Conservation (phyloP, 1,140 invertebrate species). For the Lineus longissimus region DNA sequence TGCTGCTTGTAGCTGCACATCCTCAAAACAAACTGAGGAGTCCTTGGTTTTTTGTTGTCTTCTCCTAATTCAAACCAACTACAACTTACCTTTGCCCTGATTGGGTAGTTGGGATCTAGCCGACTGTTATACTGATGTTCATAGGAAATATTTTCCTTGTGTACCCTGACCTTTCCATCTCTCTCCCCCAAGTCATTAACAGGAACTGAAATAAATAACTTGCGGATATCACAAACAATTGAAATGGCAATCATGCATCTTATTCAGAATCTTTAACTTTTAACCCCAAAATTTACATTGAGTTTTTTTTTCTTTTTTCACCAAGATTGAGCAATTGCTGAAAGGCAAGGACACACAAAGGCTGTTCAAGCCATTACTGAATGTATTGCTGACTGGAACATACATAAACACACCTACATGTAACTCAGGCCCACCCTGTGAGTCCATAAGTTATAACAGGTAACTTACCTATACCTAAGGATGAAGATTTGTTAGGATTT, state of each 20-base stretch:
- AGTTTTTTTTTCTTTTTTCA: neutral
- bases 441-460: neutral
- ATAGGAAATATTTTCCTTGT: constrained; percentile 45
- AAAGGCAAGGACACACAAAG: too few species aligned
- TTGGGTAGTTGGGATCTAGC: constrained; percentile 43
- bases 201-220: constrained; percentile 31
- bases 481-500: constrained; percentile 37
- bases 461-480: constrained; percentile 33
- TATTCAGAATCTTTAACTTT: neutral
- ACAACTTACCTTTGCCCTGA: constrained; percentile 40
- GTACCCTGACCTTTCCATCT: constrained; percentile 37
- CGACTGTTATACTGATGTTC: constrained; percentile 49
- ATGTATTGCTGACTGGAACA: too few species aligned
- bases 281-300: neutral
- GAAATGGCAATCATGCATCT: neutral
- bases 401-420: too few species aligned
- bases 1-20: neutral
- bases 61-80: neutral
- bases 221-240: neutral
- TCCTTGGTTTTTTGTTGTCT: neutral
- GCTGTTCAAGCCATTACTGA: too few species aligned
- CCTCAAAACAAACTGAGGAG: neutral
- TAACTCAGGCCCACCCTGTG: too few species aligned
- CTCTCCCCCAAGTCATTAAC: constrained; percentile 35
- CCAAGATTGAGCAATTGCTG: too few species aligned